Conservation (phyloP, 2,113 vertebrate species). For the Sardina pilchardus region DNA sequence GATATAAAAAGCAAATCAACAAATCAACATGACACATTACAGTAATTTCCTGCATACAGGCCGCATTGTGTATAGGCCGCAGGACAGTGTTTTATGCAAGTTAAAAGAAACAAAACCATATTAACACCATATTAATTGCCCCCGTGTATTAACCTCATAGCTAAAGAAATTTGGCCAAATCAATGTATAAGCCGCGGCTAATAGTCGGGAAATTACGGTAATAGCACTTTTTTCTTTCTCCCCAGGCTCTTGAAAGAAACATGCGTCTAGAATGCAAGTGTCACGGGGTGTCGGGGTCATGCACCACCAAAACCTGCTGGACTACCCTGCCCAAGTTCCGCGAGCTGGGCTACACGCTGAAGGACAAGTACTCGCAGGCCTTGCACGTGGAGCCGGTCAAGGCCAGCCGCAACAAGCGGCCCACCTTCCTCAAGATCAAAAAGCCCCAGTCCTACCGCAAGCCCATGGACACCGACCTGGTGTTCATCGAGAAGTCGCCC, state of each 20-base stretch:
- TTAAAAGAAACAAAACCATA: too few relatives aligned
- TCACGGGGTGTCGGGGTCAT: conserved; percentile 94
- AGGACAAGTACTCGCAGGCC: conserved; percentile 92
- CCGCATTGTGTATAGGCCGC: too few relatives aligned
- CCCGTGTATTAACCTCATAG: too few relatives aligned
- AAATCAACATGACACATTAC: too few relatives aligned
- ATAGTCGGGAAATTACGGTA: too few relatives aligned
- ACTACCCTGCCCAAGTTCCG: conserved; percentile 96
- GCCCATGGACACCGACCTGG: conserved; percentile 94
- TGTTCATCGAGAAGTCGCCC: conserved; percentile 95
- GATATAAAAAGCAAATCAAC: too few relatives aligned
- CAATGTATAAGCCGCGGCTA: too few relatives aligned
- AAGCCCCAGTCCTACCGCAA: conserved; percentile 94
- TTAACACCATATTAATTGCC: too few relatives aligned
- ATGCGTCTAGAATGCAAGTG: conserved; percentile 97
- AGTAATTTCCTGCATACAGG: too few relatives aligned
- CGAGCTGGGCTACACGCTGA: conserved; percentile 94
- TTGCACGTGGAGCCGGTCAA: conserved; percentile 93
- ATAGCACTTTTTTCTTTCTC: too few relatives aligned
- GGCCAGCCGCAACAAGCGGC: conserved; percentile 91
- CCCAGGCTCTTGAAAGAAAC: conserved; percentile 90
- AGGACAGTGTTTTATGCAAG: too few relatives aligned
- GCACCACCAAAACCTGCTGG: conserved; percentile 98
- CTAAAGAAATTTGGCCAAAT: too few relatives aligned
- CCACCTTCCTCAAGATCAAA: conserved; percentile 96